A percentile compares a stretch with the other conserved stretches of the same genome.
phyloP scores from a whole-genome alignment of 2,113 vertebrate species.

The Strix uralensis region DNA sequence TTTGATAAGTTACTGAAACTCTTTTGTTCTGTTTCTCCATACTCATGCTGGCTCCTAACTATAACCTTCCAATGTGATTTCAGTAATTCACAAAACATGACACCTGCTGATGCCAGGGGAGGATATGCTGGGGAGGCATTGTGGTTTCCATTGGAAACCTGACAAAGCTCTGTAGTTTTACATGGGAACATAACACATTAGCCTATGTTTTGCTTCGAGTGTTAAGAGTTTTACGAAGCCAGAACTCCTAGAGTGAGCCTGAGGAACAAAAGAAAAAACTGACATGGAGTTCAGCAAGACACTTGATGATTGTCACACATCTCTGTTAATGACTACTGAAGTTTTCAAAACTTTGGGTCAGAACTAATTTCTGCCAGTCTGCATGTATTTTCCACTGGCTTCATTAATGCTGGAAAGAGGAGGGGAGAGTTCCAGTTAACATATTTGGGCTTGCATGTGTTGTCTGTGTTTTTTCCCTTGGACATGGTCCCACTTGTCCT shows the following conservation, averaged over 20 bases:
- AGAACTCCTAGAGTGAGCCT: not conserved
- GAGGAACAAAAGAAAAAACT: not conserved
- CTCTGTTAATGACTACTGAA: not conserved
- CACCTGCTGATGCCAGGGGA: conserved; percentile 42
- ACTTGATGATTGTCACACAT: not conserved
- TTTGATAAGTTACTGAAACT: not conserved
- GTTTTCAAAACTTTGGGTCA: not conserved
- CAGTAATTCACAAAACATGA: conserved; percentile 22
- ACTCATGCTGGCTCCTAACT: conserved; percentile 16
- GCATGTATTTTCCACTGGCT: not conserved
- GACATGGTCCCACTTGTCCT: not conserved
- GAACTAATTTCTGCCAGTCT: not conserved
- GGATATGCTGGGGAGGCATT: not conserved
- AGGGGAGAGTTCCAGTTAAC: not conserved
- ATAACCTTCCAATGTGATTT: not conserved
- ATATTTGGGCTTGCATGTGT: accelerated
- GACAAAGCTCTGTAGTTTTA: conserved; percentile 13
- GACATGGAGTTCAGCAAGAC: not conserved
- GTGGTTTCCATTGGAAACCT: conserved; percentile 22
- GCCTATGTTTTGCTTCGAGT: not conserved
- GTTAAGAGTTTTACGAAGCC: not conserved
- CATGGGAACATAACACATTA: conserved; percentile 15
- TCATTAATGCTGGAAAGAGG: not conserved
- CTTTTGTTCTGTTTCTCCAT: not conserved
- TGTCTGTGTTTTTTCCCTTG: not conserved